Evolutionary conservation across 2,113 vertebrate genomes (phyloP).

Genomic region (Butastur rufipennis): DNA sequence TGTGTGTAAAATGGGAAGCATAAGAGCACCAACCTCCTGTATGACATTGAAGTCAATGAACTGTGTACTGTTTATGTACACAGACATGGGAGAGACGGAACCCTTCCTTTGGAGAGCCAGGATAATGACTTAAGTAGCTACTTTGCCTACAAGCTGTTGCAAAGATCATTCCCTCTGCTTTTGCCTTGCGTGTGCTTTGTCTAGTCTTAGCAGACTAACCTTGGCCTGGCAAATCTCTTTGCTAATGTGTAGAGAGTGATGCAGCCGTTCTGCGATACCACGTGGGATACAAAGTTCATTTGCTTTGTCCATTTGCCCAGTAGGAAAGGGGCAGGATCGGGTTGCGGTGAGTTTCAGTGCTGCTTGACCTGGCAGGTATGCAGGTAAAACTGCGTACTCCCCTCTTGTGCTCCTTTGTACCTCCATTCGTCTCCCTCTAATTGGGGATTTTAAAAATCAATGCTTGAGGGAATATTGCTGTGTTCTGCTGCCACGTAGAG

Average conservation of each 20-base stretch:
- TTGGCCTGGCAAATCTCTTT: not conserved
- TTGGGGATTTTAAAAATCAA: not conserved
- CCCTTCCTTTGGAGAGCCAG: not conserved
- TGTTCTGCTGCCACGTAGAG: constrained; percentile 36
- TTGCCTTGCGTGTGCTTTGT: not conserved
- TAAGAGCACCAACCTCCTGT: not conserved
- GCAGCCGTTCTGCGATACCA: not conserved
- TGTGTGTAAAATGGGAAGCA: not conserved
- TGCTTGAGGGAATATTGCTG: not conserved
- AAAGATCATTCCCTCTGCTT: not conserved
- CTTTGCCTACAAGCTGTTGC: not conserved
- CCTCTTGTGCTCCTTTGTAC: not conserved
- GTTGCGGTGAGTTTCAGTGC: not conserved
- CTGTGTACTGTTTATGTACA: not conserved
- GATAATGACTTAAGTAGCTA: not conserved
- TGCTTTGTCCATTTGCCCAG: constrained; percentile 12
- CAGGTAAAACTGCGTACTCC: not conserved
- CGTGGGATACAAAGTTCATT: constrained; percentile 21
- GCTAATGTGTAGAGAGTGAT: not conserved
- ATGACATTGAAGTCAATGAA: not conserved
- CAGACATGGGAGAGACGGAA: not conserved
- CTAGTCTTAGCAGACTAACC: not conserved
- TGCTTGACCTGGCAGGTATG: not conserved
- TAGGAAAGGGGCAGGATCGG: not conserved
- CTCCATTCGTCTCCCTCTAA: not conserved